Base-by-base conservation (phyloP, 2,888 invertebrate genomes). In the Zhuqinia jingwanae region DNA sequence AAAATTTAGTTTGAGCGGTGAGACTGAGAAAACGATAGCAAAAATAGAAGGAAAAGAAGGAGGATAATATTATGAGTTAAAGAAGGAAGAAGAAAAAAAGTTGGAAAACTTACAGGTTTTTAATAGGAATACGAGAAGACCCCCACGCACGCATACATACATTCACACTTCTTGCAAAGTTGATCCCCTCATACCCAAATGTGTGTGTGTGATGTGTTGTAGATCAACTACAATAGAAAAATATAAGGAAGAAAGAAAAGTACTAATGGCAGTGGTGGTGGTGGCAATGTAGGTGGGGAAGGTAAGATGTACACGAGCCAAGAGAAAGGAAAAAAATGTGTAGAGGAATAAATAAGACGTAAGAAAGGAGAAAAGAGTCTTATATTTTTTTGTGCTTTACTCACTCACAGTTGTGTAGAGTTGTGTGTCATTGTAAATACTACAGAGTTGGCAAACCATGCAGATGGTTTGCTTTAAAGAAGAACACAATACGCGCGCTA, bases 81-180 rank as follows among this genome's bases (percentile, higher is more conserved):
- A 53, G 36, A 70, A 22, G 0, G 47, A n/a, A 42, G 11, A 17
- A 70, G 58, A 73, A 17, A 70, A 42, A 73, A 58, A 73, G 36
- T 65, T 25, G 50, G 65, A 81, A 73, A 75, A 75, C 47, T 42
- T 68, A 47, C 47, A 53, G 30, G 53, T 53, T 75, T 30, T 53
- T 75, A 75, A 53, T 50, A 22, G 10, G 15, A 45, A 8, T 68
- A 45, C n/a, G 13, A 5, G 42, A 15, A 53, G 53, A 75, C 75
- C n/a, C 73, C 1, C 50, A 2, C 50, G 27, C 8, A 47, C 13
- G 10, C n/a, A 1, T n/a, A n/a, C 63, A 63, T 17, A 65, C 30
- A 65, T 47, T 15, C 73, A 20, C 53, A 53, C n/a, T n/a, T n/a
- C n/a, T n/a, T n/a, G n/a, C 53, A 53, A 75, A 75, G 75, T 75